A percentile compares a stretch with the other conserved stretches of the same genome.
These are phyloP conservation scores for Listrodromus nycthemerus DNA, from an alignment of 2,888 invertebrate species.

Conservation along the genomic window DNA sequence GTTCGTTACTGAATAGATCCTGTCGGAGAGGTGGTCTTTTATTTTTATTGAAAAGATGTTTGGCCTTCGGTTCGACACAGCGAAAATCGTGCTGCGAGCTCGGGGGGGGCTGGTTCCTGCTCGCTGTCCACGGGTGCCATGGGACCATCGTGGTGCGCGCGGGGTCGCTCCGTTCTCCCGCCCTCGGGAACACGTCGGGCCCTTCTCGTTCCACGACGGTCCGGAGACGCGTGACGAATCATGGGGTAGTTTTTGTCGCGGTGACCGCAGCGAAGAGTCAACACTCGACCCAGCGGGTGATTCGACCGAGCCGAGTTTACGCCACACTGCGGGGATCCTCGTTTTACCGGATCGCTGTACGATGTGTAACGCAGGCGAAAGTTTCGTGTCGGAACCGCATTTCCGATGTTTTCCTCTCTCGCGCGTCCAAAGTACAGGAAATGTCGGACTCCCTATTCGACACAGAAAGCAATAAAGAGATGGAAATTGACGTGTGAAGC, in stretches of 20 bases:
- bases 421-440: slow-evolving; percentile 42
- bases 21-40: slow-evolving; percentile 71
- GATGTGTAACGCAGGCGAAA: slow-evolving; percentile 42
- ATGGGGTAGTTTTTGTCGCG: slow-evolving; percentile 80
- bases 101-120: slow-evolving; percentile 66
- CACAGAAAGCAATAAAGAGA: not conserved
- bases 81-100: slow-evolving; percentile 71
- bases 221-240: slow-evolving; percentile 78
- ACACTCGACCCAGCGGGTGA: slow-evolving; percentile 80
- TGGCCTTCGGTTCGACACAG: slow-evolving; percentile 75
- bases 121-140: slow-evolving; percentile 53
- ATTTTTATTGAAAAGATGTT: slow-evolving; percentile 80
- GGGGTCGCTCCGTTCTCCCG: slow-evolving; percentile 27
- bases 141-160: slow-evolving; percentile 43
- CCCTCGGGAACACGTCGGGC: slow-evolving; percentile 57
- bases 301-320: slow-evolving; percentile 29
- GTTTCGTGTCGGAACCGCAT: slow-evolving; percentile 62
- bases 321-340: slow-evolving; percentile 56
- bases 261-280: slow-evolving; percentile 81
- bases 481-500: not conserved
- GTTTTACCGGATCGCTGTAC: slow-evolving; percentile 57
- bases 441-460: not conserved
- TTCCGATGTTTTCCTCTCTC: slow-evolving; percentile 37
- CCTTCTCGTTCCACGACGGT: slow-evolving; percentile 47
- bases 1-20: slow-evolving; percentile 79